These are phyloP conservation scores for Tupaia chinensis DNA, from an alignment of 2,113 vertebrate genomes.

Conservation along the genomic window DNA sequence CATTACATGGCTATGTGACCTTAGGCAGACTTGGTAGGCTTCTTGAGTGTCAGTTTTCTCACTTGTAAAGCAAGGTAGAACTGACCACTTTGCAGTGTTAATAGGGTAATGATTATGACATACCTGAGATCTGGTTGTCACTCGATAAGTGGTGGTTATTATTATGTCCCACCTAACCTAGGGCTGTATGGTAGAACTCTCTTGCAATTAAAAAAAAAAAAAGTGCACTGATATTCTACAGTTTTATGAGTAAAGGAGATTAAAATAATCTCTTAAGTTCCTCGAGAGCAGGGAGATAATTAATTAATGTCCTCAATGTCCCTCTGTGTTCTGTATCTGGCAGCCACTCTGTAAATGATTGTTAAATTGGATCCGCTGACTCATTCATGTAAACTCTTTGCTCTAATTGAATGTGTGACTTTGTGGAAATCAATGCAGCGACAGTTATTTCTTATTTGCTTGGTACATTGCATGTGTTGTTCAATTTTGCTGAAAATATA, in stretches of 20 bases:
- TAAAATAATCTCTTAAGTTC: conserved; percentile 40
- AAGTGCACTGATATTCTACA: background rate
- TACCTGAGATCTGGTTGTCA: background rate
- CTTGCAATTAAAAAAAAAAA: background rate
- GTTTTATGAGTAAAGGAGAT: conserved; percentile 20
- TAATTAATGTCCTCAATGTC: background rate
- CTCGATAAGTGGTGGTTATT: background rate
- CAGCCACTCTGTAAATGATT: conserved; percentile 30
- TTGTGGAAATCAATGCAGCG: background rate
- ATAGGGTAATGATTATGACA: background rate
- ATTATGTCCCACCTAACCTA: background rate
- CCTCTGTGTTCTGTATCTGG: background rate
- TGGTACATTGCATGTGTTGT: background rate
- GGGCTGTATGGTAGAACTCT: background rate
- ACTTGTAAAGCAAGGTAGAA: background rate
- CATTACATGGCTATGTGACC: background rate
- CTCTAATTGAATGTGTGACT: background rate
- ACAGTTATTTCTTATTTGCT: conserved; percentile 27
- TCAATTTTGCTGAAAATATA: conserved; percentile 45
- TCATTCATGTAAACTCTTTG: conserved; percentile 19
- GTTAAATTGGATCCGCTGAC: background rate
- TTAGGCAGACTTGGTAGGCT: conserved; percentile 26
- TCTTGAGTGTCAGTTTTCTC: background rate
- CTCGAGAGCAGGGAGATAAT: conserved; percentile 11
- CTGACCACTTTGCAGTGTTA: background rate